Percentiles rank a stretch among this genome's conserved stretches.
phyloP scores from a whole-genome alignment of 2,113 vertebrate species.

The Pica pica region DNA sequence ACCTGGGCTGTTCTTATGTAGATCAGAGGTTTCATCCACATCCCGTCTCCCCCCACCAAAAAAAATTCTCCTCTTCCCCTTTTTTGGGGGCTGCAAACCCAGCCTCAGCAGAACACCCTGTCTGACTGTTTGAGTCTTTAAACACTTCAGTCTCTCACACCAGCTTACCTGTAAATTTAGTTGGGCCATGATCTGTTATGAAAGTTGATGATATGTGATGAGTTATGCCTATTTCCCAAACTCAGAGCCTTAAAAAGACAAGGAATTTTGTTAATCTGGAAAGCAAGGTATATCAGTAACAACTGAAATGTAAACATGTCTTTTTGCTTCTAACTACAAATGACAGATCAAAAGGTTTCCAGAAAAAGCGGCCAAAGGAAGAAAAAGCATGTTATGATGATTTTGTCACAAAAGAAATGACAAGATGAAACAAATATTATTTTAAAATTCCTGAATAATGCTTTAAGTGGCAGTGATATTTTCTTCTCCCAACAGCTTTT shows the following conservation, averaged over 20 bases:
- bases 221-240: neutral
- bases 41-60: accelerated
- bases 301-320: neutral
- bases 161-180: neutral
- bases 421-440: neutral
- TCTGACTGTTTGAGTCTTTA: neutral
- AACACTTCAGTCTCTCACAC: neutral
- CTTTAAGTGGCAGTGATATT: neutral
- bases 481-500: neutral
- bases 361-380: neutral
- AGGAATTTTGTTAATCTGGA: neutral
- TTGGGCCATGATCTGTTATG: neutral
- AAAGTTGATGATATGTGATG: neutral
- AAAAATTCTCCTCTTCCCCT: neutral
- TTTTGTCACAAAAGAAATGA: neutral
- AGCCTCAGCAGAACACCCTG: neutral
- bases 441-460: neutral
- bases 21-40: neutral
- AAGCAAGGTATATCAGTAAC: neutral
- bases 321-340: neutral
- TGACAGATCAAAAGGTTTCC: neutral
- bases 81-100: accelerated
- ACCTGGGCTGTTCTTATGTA: neutral
- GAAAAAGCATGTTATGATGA: accelerated
- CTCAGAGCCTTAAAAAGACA: neutral